Percentiles rank a stretch among this genome's conserved stretches.
Conservation (phyloP, 1,140 invertebrate species). For the Drosophila rufa region DNA sequence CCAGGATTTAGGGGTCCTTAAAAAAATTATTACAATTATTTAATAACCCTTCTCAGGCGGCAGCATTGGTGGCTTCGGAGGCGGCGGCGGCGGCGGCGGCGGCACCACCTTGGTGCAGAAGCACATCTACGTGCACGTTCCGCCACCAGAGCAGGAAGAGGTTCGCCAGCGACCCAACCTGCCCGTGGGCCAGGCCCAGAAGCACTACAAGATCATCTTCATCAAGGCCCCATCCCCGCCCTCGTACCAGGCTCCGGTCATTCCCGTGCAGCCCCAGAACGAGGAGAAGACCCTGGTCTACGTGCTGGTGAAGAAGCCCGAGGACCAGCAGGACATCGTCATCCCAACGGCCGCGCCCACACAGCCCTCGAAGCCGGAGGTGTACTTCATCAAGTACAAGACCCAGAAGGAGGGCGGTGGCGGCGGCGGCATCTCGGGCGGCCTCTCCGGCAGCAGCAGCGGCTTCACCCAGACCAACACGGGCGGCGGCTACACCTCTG, state of each 20-base stretch:
- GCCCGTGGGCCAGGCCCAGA: slow-evolving; percentile 88
- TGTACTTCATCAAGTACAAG: slow-evolving; percentile 95
- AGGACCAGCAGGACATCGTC: slow-evolving; percentile 91
- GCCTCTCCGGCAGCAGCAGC: slow-evolving; percentile 70
- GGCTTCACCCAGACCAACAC: slow-evolving; percentile 77
- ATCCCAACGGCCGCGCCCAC: slow-evolving; percentile 91
- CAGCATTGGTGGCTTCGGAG: slow-evolving; percentile 78
- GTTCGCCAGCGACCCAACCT: slow-evolving; percentile 87
- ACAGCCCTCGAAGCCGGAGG: slow-evolving; percentile 93
- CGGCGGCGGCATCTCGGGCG: slow-evolving; percentile 79
- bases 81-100: slow-evolving; percentile 73
- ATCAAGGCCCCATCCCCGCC: slow-evolving; percentile 94
- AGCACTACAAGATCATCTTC: slow-evolving; percentile 95
- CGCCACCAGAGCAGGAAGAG: slow-evolving; percentile 90
- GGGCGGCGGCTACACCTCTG: slow-evolving; percentile 83
- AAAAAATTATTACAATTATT: slow-evolving; percentile 1
- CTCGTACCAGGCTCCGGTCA: slow-evolving; percentile 90
- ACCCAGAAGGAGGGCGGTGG: slow-evolving; percentile 88
- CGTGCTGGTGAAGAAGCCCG: slow-evolving; percentile 94
- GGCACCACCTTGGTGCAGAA: slow-evolving; percentile 89
- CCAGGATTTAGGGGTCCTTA: not conserved
- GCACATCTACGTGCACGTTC: slow-evolving; percentile 93
- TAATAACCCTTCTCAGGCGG: slow-evolving; percentile 71
- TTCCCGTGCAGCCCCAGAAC: slow-evolving; percentile 91
- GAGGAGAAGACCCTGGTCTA: slow-evolving; percentile 96